Conservation (phyloP, 2,888 invertebrate species). For the Drosophila acutilabella region DNA sequence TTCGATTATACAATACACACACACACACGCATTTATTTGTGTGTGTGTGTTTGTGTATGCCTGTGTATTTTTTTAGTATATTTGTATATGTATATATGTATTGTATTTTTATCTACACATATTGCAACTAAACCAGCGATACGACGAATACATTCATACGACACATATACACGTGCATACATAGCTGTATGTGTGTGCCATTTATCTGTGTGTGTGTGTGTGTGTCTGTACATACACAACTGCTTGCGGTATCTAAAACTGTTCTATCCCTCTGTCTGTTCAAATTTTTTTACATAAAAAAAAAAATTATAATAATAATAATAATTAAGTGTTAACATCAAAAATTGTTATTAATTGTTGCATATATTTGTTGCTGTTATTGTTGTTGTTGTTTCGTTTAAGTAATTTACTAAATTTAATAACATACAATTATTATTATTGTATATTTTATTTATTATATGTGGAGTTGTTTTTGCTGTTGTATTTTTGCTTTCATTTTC, state of each 20-base stretch:
- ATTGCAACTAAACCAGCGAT: constrained; percentile 76
- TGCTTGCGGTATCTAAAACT: constrained; percentile 27
- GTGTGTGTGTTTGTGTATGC: background rate
- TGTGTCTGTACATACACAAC: constrained; percentile 33
- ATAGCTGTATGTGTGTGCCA: constrained; percentile 15
- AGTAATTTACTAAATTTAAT: constrained; percentile 61
- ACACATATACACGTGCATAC: constrained; percentile 1
- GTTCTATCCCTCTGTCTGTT: constrained; percentile 21
- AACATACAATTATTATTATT: constrained; percentile 49
- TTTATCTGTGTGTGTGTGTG: constrained; percentile 21
- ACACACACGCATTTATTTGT: constrained; percentile 1
- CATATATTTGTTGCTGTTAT: constrained; percentile 20
- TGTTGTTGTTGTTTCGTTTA: constrained; percentile 31
- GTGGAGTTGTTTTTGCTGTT: constrained; percentile 20
- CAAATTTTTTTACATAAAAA: constrained; percentile 20
- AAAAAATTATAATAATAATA: background rate
- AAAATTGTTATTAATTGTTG: constrained; percentile 31
- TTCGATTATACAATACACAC: constrained; percentile 13
- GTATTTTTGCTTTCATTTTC: constrained; percentile 27
- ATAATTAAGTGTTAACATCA: constrained; percentile 48
- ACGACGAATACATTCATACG: constrained; percentile 50
- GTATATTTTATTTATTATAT: constrained; percentile 33
- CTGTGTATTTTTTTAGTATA: background rate
- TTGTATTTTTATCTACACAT: constrained; percentile 70
- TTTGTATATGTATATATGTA: too few species aligned